phyloP scores from a whole-genome alignment of 2,113 vertebrate genomes.

The Alouatta palliata region DNA sequence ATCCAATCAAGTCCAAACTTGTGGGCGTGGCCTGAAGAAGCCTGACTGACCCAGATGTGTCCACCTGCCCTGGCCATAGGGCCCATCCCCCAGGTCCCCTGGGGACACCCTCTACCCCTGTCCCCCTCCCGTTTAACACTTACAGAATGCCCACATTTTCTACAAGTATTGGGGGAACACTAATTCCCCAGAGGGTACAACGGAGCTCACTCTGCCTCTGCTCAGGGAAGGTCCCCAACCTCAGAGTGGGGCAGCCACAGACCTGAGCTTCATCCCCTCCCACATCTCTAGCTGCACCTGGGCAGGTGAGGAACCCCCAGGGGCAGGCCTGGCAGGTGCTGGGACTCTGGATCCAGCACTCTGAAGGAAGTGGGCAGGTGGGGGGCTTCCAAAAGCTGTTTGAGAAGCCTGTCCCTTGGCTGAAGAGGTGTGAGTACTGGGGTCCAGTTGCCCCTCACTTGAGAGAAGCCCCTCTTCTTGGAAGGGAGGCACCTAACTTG shows the following conservation, averaged over 20 bases:
- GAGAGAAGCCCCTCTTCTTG: background rate
- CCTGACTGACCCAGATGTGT: background rate
- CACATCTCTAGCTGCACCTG: accelerated
- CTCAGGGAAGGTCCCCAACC: background rate
- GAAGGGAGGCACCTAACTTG: background rate
- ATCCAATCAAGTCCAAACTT: too few species aligned
- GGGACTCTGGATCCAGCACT: background rate
- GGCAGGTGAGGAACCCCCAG: background rate
- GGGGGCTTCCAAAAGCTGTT: background rate
- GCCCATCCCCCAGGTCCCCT: background rate
- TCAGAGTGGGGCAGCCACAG: background rate
- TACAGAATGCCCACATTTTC: background rate
- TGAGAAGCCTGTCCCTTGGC: background rate
- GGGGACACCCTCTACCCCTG: too few species aligned
- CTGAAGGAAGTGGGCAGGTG: background rate
- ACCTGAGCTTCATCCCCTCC: background rate
- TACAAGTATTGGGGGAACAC: background rate
- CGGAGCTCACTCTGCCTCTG: background rate
- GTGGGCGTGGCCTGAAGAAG: accelerated
- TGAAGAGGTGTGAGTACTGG: background rate
- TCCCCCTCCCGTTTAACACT: too few species aligned
- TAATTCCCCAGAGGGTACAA: background rate
- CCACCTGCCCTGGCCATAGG: background rate
- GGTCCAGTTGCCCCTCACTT: too few species aligned
- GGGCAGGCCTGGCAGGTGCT: background rate